These are phyloP conservation scores for Chromis chromis DNA, from an alignment of 2,797 vertebrate genomes.

Conservation along the genomic window DNA sequence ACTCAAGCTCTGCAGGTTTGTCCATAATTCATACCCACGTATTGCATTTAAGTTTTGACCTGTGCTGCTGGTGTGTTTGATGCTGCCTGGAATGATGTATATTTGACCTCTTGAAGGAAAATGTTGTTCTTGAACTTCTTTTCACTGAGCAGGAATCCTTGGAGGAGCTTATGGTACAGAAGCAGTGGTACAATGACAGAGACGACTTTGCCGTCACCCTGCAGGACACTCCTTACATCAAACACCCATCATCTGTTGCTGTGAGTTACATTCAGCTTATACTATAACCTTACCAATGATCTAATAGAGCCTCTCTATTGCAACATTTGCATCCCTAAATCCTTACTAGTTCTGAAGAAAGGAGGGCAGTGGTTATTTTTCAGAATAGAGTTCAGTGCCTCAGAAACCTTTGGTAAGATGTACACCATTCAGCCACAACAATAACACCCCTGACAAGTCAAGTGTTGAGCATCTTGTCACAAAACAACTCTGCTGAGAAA, in stretches of 20 bases:
- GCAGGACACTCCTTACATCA: conserved; percentile 68
- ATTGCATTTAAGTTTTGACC: neutral
- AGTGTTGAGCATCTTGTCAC: no score
- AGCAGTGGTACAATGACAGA: conserved; percentile 64
- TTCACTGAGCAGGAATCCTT: conserved; percentile 68
- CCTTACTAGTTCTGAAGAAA: no score
- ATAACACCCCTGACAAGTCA: no score
- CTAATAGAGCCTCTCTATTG: neutral
- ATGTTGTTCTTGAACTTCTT: no score
- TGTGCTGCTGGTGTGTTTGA: neutral
- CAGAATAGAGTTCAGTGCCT: no score
- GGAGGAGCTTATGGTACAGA: conserved; percentile 65
- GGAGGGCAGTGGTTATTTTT: no score
- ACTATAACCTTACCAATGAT: neutral
- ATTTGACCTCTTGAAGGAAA: no score
- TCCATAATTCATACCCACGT: neutral
- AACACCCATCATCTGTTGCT: conserved; percentile 33
- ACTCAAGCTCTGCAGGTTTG: conserved; percentile 76
- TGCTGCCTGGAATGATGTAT: neutral
- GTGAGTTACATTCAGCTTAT: conserved; percentile 61
- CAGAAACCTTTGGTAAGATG: no score
- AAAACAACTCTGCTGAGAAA: no score
- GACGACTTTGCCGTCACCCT: conserved; percentile 77
- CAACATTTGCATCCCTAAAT: conserved; percentile 11
- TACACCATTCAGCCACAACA: no score